Evolutionary conservation across 2,113 vertebrate genomes (phyloP), one percentile per base, ranked within the genome.

Genomic region (Lophotis ruficrista): DNA sequence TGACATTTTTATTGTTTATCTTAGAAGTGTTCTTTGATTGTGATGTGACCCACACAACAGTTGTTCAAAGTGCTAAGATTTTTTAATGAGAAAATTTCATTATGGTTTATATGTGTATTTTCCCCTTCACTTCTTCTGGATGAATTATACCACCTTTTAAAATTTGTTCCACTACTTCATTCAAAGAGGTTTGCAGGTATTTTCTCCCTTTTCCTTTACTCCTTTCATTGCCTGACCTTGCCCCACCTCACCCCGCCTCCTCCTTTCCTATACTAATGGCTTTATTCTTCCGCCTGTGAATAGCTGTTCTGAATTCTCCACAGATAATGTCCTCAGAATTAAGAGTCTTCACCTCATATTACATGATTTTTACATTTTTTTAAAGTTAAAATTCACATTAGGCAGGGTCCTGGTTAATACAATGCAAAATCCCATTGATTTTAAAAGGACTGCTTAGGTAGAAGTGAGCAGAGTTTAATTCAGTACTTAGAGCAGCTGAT

Each of bases 161-260:
- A 30, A 24, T 57, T 41, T 70, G 15, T 70, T 62, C 28, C 5
- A n/a, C 7, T 62, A 50, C 20, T 48, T 77, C 20, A 12, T 81
- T 53, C 2, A 1, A 62, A 80, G 24, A 57, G 7, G 4, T 57
- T 61, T 57, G 14, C 10, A 27, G 22, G 14, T 4, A 7, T n/a
- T 37, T 37, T 69, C 76, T 35, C 50, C 8, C 5, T 73, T 78
- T 61, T 65, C 12, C 38, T 83, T 60, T 60, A 51, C 18, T 78
- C 22, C 5, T 65, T 71, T 13, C 23, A 19, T 77, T 71, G 19
- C 12, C 13, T 17, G 14, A 53, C 38, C 33, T 57, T 2, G 1
- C 4, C 5, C 19, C 0, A 0, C 16, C 35, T 69, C 33, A 89
- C 14, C 6, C 21, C 4, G 0, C 23, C 19, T 54, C 23, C 30